Evolutionary conservation across 2,113 vertebrate genomes (phyloP).

Genomic region (Caranx ignobilis): DNA sequence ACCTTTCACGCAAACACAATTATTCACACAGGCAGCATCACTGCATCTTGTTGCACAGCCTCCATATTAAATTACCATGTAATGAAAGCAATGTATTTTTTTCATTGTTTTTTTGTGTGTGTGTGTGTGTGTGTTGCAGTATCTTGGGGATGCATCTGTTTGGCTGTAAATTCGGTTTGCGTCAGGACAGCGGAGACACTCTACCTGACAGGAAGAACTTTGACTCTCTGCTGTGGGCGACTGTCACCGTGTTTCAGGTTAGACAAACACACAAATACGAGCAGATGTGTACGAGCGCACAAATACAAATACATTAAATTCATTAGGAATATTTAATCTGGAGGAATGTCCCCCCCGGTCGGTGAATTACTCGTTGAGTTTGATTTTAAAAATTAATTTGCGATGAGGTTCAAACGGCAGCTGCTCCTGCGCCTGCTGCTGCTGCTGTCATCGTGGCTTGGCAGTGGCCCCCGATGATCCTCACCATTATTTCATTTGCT

Average conservation of each 20-base stretch:
- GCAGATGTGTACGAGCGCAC: background rate
- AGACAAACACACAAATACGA: constrained; percentile 31
- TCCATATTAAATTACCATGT: constrained; percentile 25
- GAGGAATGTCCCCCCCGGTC: background rate
- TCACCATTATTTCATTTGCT: constrained; percentile 60
- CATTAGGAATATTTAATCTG: constrained; percentile 20
- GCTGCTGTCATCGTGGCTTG: no score
- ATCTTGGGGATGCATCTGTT: constrained; percentile 99
- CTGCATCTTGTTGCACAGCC: constrained; percentile 4
- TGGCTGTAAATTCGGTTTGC: constrained; percentile 94
- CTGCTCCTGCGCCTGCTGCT: constrained; percentile 37
- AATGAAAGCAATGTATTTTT: constrained; percentile 46
- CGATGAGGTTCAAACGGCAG: constrained; percentile 26
- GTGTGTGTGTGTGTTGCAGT: constrained; percentile 79
- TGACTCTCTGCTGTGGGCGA: constrained; percentile 97
- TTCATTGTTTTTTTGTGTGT: constrained; percentile 6
- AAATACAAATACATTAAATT: background rate
- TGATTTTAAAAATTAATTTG: constrained; percentile 16
- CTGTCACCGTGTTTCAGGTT: constrained; percentile 98
- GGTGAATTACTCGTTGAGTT: background rate
- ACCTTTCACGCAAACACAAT: constrained; percentile 12
- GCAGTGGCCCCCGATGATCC: background rate
- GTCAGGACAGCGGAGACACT: constrained; percentile 92
- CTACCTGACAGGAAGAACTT: constrained; percentile 98
- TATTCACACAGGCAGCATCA: constrained; percentile 1